A percentile compares a stretch with the other conserved stretches of the same genome.
phyloP scores from a whole-genome alignment of 1,140 invertebrate genomes.

The Drosophila takahashii region DNA sequence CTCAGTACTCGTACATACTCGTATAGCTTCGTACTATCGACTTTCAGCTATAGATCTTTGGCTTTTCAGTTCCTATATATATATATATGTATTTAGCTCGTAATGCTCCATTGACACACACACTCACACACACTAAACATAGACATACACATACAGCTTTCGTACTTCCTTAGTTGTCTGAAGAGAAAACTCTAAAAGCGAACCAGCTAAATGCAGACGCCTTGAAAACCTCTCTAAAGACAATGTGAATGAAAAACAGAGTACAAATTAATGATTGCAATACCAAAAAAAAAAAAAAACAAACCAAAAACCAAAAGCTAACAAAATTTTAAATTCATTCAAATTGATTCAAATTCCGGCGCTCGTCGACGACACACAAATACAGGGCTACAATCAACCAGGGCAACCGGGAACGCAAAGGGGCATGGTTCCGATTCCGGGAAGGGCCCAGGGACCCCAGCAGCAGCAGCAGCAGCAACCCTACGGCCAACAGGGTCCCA shows the following conservation, averaged over 20 bases:
- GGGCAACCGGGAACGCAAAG: conserved; percentile 76
- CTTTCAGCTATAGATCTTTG: conserved; percentile 61
- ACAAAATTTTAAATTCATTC: conserved; percentile 79
- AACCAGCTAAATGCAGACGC: conserved; percentile 59
- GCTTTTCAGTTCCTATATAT: conserved; percentile 50
- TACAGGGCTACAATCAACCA: conserved; percentile 13
- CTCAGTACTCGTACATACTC: conserved; percentile 31
- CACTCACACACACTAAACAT: conserved; percentile 17
- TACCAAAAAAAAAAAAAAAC: conserved; percentile 47
- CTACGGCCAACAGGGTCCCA: conserved; percentile 67
- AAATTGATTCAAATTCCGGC: conserved; percentile 80
- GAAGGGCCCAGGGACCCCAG: conserved; percentile 70
- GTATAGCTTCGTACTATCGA: conserved; percentile 67
- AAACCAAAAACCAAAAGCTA: conserved; percentile 53
- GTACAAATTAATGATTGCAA: conserved; percentile 65
- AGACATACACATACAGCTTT: conserved; percentile 38
- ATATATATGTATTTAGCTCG: conserved; percentile 49
- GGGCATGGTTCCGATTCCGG: conserved; percentile 83
- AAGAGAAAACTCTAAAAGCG: too few species aligned
- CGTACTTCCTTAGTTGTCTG: conserved; percentile 62
- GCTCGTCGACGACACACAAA: conserved; percentile 34
- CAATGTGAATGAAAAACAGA: conserved; percentile 83
- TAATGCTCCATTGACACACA: conserved; percentile 32
- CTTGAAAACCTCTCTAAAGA: conserved; percentile 62
- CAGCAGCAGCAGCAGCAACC: conserved; percentile 68